Evolutionary conservation across 2,113 vertebrate genomes (phyloP).

Genomic region (Neotragus pygmaeus): DNA sequence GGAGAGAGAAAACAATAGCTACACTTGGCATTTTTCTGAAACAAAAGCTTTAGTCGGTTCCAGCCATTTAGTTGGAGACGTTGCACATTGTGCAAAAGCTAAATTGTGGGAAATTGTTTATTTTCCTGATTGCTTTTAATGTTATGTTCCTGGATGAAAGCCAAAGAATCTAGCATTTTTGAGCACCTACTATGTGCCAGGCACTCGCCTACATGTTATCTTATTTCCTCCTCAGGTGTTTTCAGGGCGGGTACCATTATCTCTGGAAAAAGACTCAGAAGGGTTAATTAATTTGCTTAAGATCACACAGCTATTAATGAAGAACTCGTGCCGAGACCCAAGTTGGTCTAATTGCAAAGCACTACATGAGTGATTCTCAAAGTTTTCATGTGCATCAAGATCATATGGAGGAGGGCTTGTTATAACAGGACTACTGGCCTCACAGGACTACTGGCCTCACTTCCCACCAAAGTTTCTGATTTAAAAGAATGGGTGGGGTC

Average conservation of each 20-base stretch:
- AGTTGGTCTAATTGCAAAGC: background rate
- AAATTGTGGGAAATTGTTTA: background rate
- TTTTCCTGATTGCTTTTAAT: constrained; percentile 22
- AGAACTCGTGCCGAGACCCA: background rate
- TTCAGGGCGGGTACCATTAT: background rate
- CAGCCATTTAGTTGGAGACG: background rate
- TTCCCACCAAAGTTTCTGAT: background rate
- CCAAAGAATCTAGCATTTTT: background rate
- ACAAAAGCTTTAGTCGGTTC: constrained; percentile 8
- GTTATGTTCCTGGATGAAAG: background rate
- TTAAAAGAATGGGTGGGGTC: background rate
- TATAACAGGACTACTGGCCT: background rate
- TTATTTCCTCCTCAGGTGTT: constrained; percentile 9
- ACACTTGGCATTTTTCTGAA: background rate
- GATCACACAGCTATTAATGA: background rate
- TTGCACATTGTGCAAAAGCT: constrained; percentile 10
- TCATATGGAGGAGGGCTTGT: background rate
- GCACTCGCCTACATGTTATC: background rate
- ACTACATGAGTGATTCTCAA: background rate
- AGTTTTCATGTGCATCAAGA: background rate
- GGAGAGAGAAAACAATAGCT: background rate
- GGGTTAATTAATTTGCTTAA: background rate
- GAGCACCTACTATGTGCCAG: constrained; percentile 28
- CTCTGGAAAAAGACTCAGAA: background rate
- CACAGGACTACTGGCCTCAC: too few species aligned